Evolutionary conservation across 2,888 invertebrate genomes (phyloP), one percentile per base, ranked within the genome.

Genomic region (Yponomeuta evonymella): DNA sequence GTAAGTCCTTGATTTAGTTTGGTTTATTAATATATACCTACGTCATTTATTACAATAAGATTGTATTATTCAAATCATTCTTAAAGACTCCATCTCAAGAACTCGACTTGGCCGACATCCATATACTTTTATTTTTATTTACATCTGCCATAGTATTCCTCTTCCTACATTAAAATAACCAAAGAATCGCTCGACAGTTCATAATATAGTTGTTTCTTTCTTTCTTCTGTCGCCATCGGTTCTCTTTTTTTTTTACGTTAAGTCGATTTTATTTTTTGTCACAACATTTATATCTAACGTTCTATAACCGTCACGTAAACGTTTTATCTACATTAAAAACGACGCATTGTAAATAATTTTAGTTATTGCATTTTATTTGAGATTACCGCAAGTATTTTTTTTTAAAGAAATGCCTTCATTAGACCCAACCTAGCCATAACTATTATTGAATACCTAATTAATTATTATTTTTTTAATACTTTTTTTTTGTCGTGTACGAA

Each of bases 401-500:
- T 79, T 77, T 67, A 80, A 80, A 79, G 79, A 79, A 75, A 76
- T 79, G 78, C 79, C 77, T 78, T 79, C 77, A 74, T 77, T 77
- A 75, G 75, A 76, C 76, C 79, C 11, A 67, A 71, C 75, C 84
- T 85, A 87, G 87, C 87, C 88, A 87, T 89, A 87, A 83, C 83
- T 81, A 80, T 84, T 84, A 83, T 83, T 84, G 85, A 85, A 83
- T 83, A 85, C 86, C 68, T 48, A n/a, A 65, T 65, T 67, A 43
- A 33, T 43, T 68, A 48, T 48, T 68, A 48, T 51, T 80, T 82
- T 23, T 33, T 76, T 79, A 77, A 75, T 75, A 75, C 75, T 75
- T 76, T 81, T 84, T 85, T 86, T 84, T 89, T 86, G 81, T 84
- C 87, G 83, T 80, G 78, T 83, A 83, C 79, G 78, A 85, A 87